Percentiles rank a stretch among this genome's conserved stretches.
Conservation (phyloP, 1,140 invertebrate genomes). For the Ips nitidus region DNA sequence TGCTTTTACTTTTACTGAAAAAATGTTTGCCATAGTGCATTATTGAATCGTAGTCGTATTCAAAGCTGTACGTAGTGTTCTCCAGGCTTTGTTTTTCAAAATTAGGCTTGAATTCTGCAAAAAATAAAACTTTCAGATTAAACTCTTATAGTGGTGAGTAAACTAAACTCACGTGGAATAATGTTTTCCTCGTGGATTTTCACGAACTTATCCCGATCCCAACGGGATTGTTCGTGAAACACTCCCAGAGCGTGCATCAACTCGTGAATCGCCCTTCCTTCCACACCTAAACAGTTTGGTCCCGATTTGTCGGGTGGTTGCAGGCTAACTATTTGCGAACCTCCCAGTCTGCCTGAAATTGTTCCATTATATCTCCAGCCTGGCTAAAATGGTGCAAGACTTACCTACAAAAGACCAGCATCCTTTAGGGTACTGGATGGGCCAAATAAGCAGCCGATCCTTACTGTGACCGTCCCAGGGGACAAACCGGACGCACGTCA, state of each 20-base stretch:
- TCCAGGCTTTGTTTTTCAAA: constrained; percentile 63
- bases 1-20: constrained; percentile 57
- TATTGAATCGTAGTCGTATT: constrained; percentile 73
- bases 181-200: constrained; percentile 61
- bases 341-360: constrained; percentile 55
- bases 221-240: constrained; percentile 66
- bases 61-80: constrained; percentile 64
- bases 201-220: constrained; percentile 63
- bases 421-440: constrained; percentile 64
- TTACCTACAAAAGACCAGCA: constrained; percentile 70
- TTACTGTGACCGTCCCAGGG: constrained; percentile 62
- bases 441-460: constrained; percentile 67
- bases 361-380: neutral
- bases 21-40: constrained; percentile 72
- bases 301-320: constrained; percentile 61
- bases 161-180: constrained; percentile 54
- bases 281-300: constrained; percentile 61
- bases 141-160: neutral
- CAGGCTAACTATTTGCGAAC: constrained; percentile 65
- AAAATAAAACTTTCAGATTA: constrained; percentile 25
- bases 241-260: constrained; percentile 66
- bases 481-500: constrained; percentile 64
- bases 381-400: constrained; percentile 1
- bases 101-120: constrained; percentile 60
- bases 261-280: constrained; percentile 68